Evolutionary conservation across 2,113 vertebrate species (phyloP), one percentile per base, ranked within the genome.

Genomic region (Campylomormyrus numenius): DNA sequence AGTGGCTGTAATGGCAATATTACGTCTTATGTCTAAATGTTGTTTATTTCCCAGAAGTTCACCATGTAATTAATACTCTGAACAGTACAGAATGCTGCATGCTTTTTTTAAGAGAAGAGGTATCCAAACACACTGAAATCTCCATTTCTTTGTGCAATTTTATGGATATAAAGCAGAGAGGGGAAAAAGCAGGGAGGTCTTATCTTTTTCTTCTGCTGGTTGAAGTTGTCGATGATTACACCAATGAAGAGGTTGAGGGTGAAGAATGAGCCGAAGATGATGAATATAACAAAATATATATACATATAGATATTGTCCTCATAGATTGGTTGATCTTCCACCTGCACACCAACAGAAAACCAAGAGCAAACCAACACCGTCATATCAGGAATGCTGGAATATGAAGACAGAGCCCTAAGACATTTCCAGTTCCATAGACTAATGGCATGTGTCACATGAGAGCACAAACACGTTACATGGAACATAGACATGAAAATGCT

Each of bases 161-260:
- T 56, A 50, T 49, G 27, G 35, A 15, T 24, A n/a, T 24, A 50
- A 53, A 35, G 24, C 31, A 52, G 62, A 89, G 52, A 56, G 91
- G 96, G 9, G 50, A 90, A 52, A 70, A 84, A 84, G 52, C 49
- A 39, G 31, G 45, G 19, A 74, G 58, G 46, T 89, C 98, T 97
- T 97, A 99, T 99, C 98, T 99, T 99, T 97, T 99, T 99, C 97
- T 99, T 99, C 45, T 99, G 98, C 90, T 99, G 98, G 88, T 99
- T 99, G 96, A 99, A 99, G 96, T 99, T 99, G 92, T 99, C 98
- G 8, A 99, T 99, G 96, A 99, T 99, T 95, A 99, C 98, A 95
- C 98, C 98, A 90, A 99, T 99, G 95, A 99, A 99, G 94, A 99
- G 96, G 92, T 99, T 99, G 35, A 99, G 95, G 90, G 98, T 99